phyloP scores from a whole-genome alignment of 2,797 vertebrate genomes.

The Xenentodon cancila region DNA sequence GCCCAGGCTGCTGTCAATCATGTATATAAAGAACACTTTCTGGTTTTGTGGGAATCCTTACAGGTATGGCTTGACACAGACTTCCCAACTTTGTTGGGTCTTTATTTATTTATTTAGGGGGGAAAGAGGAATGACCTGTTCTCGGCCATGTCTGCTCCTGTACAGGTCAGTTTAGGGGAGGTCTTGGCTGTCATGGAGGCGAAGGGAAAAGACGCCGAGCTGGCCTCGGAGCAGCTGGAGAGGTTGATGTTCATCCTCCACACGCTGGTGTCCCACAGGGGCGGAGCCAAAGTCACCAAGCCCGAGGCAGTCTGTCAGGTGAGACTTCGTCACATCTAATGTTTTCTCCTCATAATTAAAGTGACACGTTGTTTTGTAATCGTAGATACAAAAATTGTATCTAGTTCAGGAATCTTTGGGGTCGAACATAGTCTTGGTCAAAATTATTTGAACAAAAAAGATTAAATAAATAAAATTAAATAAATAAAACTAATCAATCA shows the following conservation, averaged over 20 bases:
- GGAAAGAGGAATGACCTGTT: too few relatives aligned
- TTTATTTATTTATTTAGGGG: neutral
- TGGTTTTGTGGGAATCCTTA: constrained; percentile 88
- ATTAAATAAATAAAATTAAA: too few relatives aligned
- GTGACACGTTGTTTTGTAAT: too few relatives aligned
- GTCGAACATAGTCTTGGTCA: too few relatives aligned
- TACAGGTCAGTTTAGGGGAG: constrained; percentile 67
- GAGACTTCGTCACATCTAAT: neutral
- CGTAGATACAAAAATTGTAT: too few relatives aligned
- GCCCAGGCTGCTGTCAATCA: constrained; percentile 82
- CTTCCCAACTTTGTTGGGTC: neutral
- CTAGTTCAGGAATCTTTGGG: too few relatives aligned
- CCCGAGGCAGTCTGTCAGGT: constrained; percentile 88
- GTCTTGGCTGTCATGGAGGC: constrained; percentile 74
- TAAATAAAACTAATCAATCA: too few relatives aligned
- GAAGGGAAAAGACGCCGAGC: constrained; percentile 45
- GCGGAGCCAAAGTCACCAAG: constrained; percentile 88
- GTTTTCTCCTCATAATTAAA: neutral
- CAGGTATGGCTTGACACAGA: constrained; percentile 75
- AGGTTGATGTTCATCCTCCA: constrained; percentile 87
- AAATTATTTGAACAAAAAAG: too few relatives aligned
- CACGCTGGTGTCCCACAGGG: constrained; percentile 84
- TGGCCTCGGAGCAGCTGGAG: constrained; percentile 86
- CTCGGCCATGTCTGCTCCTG: neutral
- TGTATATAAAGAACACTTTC: constrained; percentile 87